Conservation (phyloP, 1,140 invertebrate species). For the Drosophila orena region DNA sequence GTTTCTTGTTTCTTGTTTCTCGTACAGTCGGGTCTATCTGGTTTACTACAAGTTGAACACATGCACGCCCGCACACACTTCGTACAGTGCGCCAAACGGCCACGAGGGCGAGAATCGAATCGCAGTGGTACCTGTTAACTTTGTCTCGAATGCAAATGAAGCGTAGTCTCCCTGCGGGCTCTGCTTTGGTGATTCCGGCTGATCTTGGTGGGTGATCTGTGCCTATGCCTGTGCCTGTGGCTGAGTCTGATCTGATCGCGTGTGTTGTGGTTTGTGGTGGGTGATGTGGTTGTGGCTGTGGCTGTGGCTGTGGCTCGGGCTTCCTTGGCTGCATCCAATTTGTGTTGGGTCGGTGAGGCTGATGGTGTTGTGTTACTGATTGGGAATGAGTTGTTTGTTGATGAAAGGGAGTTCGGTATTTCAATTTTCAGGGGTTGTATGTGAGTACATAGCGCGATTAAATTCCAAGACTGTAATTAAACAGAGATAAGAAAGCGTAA, state of each 20-base stretch:
- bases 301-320: slow-evolving; percentile 26
- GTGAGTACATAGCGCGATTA: slow-evolving; percentile 49
- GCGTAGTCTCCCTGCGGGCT: slow-evolving; percentile 19
- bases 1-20: slow-evolving; percentile 9
- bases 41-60: slow-evolving; percentile 46
- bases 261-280: slow-evolving; percentile 4
- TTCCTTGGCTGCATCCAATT: slow-evolving; percentile 37
- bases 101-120: slow-evolving; percentile 40
- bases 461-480: slow-evolving; percentile 78
- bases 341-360: slow-evolving; percentile 22
- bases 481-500: slow-evolving; percentile 51
- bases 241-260: slow-evolving; percentile 8
- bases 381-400: slow-evolving; percentile 30
- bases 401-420: slow-evolving; percentile 31
- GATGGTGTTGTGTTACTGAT: slow-evolving; percentile 17
- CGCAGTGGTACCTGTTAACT: slow-evolving; percentile 47
- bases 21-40: slow-evolving; percentile 26
- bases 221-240: background rate
- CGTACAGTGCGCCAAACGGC: slow-evolving; percentile 8
- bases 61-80: slow-evolving; percentile 30
- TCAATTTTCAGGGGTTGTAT: slow-evolving; percentile 30
- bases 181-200: slow-evolving; percentile 11
- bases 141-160: slow-evolving; percentile 40
- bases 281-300: slow-evolving; percentile 6
- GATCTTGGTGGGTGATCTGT: slow-evolving; percentile 20